phyloP scores from a whole-genome alignment of 2,888 invertebrate genomes.

The Emmelina monodactyla region DNA sequence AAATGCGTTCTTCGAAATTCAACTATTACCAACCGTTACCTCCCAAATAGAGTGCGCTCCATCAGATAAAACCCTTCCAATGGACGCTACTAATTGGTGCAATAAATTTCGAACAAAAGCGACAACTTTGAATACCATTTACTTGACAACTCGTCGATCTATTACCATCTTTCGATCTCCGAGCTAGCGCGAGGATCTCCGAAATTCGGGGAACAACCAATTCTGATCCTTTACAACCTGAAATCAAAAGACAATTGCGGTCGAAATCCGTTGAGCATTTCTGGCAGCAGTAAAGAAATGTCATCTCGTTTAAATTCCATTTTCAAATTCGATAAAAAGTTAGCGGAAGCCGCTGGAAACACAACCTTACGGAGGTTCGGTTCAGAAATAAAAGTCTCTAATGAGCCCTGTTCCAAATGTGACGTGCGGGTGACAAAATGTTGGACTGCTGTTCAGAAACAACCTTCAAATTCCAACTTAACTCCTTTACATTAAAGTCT shows the following conservation, averaged over 20 bases:
- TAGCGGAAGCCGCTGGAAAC: conserved; percentile 24
- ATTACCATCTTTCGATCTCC: conserved; percentile 23
- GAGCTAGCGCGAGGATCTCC: conserved; percentile 33
- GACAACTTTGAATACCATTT: conserved; percentile 40
- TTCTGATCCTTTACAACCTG: conserved; percentile 34
- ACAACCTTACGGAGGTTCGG: conserved; percentile 28
- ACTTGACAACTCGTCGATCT: conserved; percentile 20
- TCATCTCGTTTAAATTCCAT: conserved; percentile 57
- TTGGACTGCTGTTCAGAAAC: conserved; percentile 39
- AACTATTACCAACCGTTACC: conserved; percentile 58
- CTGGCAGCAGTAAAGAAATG: conserved; percentile 39
- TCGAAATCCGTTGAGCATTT: conserved; percentile 29
- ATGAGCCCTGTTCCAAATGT: conserved; percentile 44
- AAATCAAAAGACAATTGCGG: conserved; percentile 32
- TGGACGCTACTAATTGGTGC: conserved; percentile 60
- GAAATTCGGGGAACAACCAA: conserved; percentile 31
- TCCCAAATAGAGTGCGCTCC: conserved; percentile 58
- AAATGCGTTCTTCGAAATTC: conserved; percentile 49
- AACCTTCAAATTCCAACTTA: too few relatives aligned
- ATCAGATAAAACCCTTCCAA: conserved; percentile 51
- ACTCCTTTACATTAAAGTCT: conserved; percentile 23
- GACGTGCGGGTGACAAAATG: conserved; percentile 54
- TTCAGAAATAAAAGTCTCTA: conserved; percentile 47
- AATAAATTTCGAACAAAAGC: conserved; percentile 53
- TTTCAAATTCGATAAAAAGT: conserved; percentile 33